Percentiles rank a stretch among this genome's conserved stretches.
These are phyloP conservation scores for Stomatorhinus ivindoensis DNA, from an alignment of 2,113 vertebrate species.

Conservation along the genomic window DNA sequence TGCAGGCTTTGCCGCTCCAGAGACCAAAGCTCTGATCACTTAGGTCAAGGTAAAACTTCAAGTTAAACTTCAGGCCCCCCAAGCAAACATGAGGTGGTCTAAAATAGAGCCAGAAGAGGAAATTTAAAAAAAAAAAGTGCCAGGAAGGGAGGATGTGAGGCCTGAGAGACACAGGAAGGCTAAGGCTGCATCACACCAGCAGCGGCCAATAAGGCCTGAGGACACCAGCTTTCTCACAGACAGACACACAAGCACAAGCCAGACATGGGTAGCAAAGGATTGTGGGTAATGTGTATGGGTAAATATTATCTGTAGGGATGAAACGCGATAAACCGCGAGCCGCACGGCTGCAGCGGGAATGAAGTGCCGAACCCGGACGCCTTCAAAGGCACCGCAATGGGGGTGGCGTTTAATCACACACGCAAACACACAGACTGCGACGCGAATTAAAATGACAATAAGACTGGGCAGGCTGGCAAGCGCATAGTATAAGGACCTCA, in stretches of 20 bases:
- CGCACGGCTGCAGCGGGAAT: constrained; percentile 16
- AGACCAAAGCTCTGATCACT: constrained; percentile 31
- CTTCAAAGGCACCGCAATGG: neutral
- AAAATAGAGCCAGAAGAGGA: neutral
- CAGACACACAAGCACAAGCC: constrained; percentile 3
- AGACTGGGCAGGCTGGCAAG: constrained; percentile 16
- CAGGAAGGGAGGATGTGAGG: neutral
- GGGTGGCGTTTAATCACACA: neutral
- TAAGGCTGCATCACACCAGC: neutral
- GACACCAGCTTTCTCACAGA: neutral
- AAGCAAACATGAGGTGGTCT: neutral
- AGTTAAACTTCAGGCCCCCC: constrained; percentile 20
- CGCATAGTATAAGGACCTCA: constrained; percentile 25
- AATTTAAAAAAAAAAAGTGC: neutral
- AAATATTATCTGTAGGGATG: constrained; percentile 46
- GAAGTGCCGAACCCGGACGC: neutral
- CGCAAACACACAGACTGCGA: neutral
- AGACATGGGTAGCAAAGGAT: constrained; percentile 10
- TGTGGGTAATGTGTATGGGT: constrained; percentile 11
- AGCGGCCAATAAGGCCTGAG: neutral
- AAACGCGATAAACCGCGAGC: constrained; percentile 35
- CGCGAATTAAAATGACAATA: constrained; percentile 29
- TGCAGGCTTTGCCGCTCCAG: constrained; percentile 25
- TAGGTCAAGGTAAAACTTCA: constrained; percentile 40
- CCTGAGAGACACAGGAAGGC: neutral